A percentile compares a stretch with the other conserved stretches of the same genome.
Conservation (phyloP, 2,113 vertebrate genomes). For the Sorex fumeus region DNA sequence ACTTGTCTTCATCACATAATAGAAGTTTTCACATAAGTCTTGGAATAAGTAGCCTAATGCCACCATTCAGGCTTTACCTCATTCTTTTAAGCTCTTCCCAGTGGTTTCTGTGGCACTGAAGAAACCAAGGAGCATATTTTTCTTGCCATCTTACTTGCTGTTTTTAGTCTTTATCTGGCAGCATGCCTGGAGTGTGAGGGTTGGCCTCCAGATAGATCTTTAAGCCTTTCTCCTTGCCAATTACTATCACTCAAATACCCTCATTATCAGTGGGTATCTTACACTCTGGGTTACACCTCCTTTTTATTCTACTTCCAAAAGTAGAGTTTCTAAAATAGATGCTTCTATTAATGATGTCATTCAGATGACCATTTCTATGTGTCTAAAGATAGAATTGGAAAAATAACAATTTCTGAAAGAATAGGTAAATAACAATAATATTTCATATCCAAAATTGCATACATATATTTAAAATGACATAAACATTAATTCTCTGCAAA, state of each 20-base stretch:
- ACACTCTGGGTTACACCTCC: conserved; percentile 59
- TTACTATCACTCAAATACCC: conserved; percentile 72
- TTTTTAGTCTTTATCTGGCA: conserved; percentile 76
- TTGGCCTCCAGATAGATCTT: conserved; percentile 75
- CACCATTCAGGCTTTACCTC: background rate
- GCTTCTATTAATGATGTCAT: conserved; percentile 65
- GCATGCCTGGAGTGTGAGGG: conserved; percentile 72
- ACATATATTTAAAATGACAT: background rate
- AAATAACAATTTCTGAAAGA: conserved; percentile 50
- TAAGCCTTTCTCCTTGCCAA: conserved; percentile 74
- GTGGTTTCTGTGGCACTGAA: conserved; percentile 55
- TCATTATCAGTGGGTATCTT: conserved; percentile 62
- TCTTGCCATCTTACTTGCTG: conserved; percentile 54
- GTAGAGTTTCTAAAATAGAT: conserved; percentile 63
- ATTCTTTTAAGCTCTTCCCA: conserved; percentile 53
- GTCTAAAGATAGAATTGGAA: conserved; percentile 58
- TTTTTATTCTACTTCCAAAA: conserved; percentile 68
- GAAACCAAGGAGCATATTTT: conserved; percentile 58
- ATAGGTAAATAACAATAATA: conserved; percentile 52
- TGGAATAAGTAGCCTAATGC: background rate
- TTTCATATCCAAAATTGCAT: conserved; percentile 23
- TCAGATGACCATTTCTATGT: conserved; percentile 27
- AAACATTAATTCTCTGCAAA: conserved; percentile 10
- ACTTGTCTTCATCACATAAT: background rate
- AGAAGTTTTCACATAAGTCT: conserved; percentile 25